Conservation (phyloP, 1,140 invertebrate genomes). For the Meloidogyne floridensis region DNA sequence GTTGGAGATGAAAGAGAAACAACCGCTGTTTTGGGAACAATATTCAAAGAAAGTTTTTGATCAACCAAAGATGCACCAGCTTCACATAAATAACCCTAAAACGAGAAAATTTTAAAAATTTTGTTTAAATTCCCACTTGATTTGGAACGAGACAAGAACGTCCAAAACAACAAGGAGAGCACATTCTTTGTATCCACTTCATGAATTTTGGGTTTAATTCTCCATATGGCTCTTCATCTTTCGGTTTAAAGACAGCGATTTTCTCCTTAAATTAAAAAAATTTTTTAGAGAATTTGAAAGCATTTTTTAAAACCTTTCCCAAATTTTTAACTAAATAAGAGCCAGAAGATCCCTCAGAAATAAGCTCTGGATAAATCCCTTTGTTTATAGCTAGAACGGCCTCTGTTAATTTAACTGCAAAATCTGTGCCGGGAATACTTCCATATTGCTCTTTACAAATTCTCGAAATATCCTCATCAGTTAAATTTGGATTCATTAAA, state of each 20-base stretch:
- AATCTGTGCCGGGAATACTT: slow-evolving; percentile 71
- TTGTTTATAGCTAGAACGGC: slow-evolving; percentile 87
- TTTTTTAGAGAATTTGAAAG: slow-evolving; percentile 13
- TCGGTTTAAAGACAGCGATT: slow-evolving; percentile 96
- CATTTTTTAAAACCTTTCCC: slow-evolving; percentile 71
- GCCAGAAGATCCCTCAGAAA: slow-evolving; percentile 93
- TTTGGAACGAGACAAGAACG: slow-evolving; percentile 95
- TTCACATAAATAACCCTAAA: slow-evolving; percentile 88
- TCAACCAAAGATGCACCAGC: slow-evolving; percentile 95
- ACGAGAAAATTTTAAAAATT: neutral
- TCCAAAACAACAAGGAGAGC: slow-evolving; percentile 97
- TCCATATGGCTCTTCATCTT: slow-evolving; percentile 99
- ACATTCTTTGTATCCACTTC: slow-evolving; percentile 99
- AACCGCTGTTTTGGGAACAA: slow-evolving; percentile 86
- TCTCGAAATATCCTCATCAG: neutral
- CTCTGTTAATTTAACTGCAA: slow-evolving; percentile 84
- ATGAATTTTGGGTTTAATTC: slow-evolving; percentile 99
- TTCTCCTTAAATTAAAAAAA: slow-evolving; percentile 76
- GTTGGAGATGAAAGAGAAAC: slow-evolving; percentile 94
- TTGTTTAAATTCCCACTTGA: slow-evolving; percentile 70
- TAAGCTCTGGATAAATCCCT: slow-evolving; percentile 88
- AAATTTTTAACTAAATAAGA: slow-evolving; percentile 98
- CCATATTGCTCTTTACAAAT: slow-evolving; percentile 49
- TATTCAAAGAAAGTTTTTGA: slow-evolving; percentile 85
- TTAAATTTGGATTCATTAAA: neutral